A percentile compares a stretch with the other conserved stretches of the same genome.
phyloP scores from a whole-genome alignment of 1,140 invertebrate genomes.

The Patella vulgata region DNA sequence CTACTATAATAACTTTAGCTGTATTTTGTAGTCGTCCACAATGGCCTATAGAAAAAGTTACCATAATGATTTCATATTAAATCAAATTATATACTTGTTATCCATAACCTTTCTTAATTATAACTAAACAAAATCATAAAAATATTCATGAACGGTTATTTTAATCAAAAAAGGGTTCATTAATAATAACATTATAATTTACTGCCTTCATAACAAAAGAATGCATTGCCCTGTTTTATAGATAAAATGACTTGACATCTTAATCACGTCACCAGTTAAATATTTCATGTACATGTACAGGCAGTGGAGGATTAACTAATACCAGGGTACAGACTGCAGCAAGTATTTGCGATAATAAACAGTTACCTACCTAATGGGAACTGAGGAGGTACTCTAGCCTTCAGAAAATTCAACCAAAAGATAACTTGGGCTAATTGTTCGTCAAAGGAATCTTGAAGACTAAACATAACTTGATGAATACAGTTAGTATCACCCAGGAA shows the following conservation, averaged over 20 bases:
- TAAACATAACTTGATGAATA: constrained; percentile 81
- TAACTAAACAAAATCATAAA: not conserved
- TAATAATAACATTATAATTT: too few species aligned
- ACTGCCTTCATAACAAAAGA: too few species aligned
- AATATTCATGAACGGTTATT: too few species aligned
- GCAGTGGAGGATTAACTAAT: too few species aligned
- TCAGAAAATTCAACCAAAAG: constrained; percentile 85
- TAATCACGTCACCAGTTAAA: too few species aligned
- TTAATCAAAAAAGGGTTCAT: too few species aligned
- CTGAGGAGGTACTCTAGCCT: constrained; percentile 76
- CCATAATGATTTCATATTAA: not conserved
- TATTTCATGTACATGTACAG: too few species aligned
- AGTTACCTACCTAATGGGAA: constrained; percentile 76
- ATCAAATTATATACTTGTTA: not conserved
- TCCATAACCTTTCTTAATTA: not conserved
- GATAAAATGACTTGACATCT: too few species aligned
- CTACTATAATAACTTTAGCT: constrained; percentile 73
- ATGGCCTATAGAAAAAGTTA: constrained; percentile 63
- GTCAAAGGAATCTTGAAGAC: constrained; percentile 76
- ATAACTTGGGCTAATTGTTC: constrained; percentile 79
- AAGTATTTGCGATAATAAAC: too few species aligned
- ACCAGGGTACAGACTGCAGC: too few species aligned
- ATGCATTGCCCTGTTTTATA: too few species aligned
- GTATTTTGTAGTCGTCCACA: constrained; percentile 70
- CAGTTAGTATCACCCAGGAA: constrained; percentile 77